Base-by-base conservation (phyloP, 1,140 invertebrate genomes). In the Bombus cullumanus region DNA sequence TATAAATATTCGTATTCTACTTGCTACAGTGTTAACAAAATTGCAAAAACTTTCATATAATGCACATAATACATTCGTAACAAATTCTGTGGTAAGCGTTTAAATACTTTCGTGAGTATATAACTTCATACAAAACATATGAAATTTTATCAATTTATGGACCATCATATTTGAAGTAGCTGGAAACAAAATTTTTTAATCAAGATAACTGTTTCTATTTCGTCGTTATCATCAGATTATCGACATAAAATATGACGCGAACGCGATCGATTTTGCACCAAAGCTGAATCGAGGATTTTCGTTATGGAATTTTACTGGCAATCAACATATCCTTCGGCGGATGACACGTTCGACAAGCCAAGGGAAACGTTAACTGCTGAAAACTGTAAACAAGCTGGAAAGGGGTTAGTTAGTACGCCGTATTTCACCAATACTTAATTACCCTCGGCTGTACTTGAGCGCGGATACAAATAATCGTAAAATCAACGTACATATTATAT, bases 391-490 rank as follows among this genome's bases (percentile, higher is more conserved):
- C 18, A 73, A 88, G 59, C 72, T 83, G 76, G 69, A 41, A 83
- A 86, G 68, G 62, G 79, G 37, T 88, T 84, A 59, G 73, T 89
- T 88, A 86, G 71, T 86, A 82, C 57, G 85, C 57, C 73, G 22
- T 89, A 89, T 79, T 83, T 89, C 22, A 72, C 72, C 47, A 75
- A 80, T 80, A 78, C 53, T 59, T 90, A 88, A 90, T 89, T 86
- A 86, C 80, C 78, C 78, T 28, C 76, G 81, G 57, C 74, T 72
- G 73, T 80, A 31, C 64, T 77, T 73, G 57, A 41, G 22, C 68
- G 62, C 47, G 31, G 62, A 69, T 85, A 82, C 83, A 64, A 74
- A 88, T 88, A 80, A 87, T 76, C 73, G 73, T 69, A 75, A 80
- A 85, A 59, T 59, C 66, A 18, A 47, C 53, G 47, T 83, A 72